Percentiles rank a stretch among this genome's conserved stretches.
These are phyloP conservation scores for Oligia latruncula DNA, from an alignment of 2,888 invertebrate genomes.

Conservation along the genomic window DNA sequence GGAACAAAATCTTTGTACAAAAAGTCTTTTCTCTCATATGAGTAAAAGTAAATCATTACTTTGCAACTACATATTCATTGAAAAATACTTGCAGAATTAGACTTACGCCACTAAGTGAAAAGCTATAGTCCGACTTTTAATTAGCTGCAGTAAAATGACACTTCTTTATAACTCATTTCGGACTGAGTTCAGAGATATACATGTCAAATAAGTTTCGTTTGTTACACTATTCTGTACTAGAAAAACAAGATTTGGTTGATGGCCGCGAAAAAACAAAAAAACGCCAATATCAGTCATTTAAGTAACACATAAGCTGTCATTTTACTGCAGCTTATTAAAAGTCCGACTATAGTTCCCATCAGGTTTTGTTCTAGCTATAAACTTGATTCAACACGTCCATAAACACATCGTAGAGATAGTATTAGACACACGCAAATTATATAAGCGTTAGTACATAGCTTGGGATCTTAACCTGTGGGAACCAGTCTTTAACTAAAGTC, in stretches of 20 bases:
- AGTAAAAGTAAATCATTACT: not conserved
- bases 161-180: too few species aligned
- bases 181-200: too few species aligned
- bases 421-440: conserved; percentile 39
- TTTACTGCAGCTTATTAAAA: too few species aligned
- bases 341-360: not conserved
- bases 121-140: not conserved
- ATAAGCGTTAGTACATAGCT: conserved; percentile 34
- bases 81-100: conserved; percentile 38
- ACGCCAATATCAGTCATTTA: too few species aligned
- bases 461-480: conserved; percentile 35
- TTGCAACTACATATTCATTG: not conserved
- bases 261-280: too few species aligned
- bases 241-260: too few species aligned
- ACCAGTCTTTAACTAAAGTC: conserved; percentile 28
- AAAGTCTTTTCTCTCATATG: not conserved
- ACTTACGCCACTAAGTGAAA: not conserved
- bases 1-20: conserved; percentile 33
- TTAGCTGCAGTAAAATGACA: too few species aligned
- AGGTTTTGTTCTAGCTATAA: conserved; percentile 33
- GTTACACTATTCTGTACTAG: too few species aligned
- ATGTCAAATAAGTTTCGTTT: too few species aligned
- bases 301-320: too few species aligned
- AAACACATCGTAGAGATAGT: conserved; percentile 46
- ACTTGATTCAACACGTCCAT: conserved; percentile 54